A percentile compares a stretch with the other conserved stretches of the same genome.
These are phyloP conservation scores for Trisateles emortualis DNA, from an alignment of 2,888 invertebrate species.

Conservation along the genomic window DNA sequence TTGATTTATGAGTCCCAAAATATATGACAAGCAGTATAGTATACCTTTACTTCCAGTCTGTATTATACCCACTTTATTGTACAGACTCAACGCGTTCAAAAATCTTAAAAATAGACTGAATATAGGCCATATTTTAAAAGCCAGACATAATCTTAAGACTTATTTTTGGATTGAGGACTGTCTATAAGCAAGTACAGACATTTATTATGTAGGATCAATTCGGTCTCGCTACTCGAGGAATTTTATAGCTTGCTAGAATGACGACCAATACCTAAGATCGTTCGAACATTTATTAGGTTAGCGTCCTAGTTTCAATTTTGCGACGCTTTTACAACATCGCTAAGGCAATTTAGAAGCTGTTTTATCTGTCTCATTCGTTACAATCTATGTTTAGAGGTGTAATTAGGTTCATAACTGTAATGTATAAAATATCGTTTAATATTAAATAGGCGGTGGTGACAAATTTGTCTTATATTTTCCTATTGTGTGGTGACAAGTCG, in stretches of 20 bases:
- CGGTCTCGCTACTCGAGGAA: background rate
- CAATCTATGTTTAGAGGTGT: background rate
- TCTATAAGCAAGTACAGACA: background rate
- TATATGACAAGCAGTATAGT: too few species aligned
- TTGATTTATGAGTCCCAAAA: too few species aligned
- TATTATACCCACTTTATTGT: too few species aligned
- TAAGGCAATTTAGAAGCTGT: background rate
- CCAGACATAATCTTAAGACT: background rate
- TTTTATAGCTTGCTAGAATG: slow-evolving; percentile 19
- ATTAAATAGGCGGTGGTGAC: too few species aligned
- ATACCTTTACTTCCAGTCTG: too few species aligned
- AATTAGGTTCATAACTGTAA: too few species aligned
- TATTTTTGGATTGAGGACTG: background rate
- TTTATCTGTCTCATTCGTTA: background rate
- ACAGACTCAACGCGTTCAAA: too few species aligned
- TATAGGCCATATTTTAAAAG: background rate
- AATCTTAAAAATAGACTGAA: too few species aligned
- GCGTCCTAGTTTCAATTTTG: slow-evolving; percentile 39
- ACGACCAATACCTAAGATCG: background rate
- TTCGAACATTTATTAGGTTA: slow-evolving; percentile 27
- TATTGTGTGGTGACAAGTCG: too few species aligned
- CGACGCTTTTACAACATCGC: slow-evolving; percentile 22
- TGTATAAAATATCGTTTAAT: background rate
- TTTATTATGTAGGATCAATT: slow-evolving; percentile 5
- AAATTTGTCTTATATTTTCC: too few species aligned